These are phyloP conservation scores for Spizaetus ornatus DNA, from an alignment of 2,113 vertebrate genomes.

Conservation along the genomic window DNA sequence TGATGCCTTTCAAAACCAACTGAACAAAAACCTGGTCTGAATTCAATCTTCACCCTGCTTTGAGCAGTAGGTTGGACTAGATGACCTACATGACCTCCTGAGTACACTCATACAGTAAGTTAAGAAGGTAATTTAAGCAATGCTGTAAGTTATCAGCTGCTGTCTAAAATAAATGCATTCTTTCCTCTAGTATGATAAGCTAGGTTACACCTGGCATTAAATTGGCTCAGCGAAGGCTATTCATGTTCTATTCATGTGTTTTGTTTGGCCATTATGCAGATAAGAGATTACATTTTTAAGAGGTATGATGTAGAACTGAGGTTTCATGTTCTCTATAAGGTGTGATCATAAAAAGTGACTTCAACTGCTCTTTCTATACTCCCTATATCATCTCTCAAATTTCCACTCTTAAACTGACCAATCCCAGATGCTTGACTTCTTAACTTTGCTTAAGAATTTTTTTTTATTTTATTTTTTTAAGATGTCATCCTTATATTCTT, in stretches of 20 bases:
- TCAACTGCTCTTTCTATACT: not conserved
- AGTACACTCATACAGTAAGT: no score
- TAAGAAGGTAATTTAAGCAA: not conserved
- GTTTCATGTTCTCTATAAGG: not conserved
- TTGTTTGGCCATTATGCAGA: not conserved
- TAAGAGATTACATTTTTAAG: not conserved
- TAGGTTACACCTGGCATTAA: not conserved
- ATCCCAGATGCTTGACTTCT: not conserved
- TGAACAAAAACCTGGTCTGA: not conserved
- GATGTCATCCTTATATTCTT: not conserved
- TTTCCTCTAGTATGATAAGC: not conserved
- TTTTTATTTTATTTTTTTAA: not conserved
- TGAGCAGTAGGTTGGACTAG: not conserved
- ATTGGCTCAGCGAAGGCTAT: not conserved
- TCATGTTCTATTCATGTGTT: not conserved
- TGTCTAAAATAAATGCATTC: not conserved
- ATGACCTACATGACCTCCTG: not conserved
- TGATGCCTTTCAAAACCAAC: not conserved
- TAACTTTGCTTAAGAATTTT: not conserved
- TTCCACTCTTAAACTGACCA: not conserved
- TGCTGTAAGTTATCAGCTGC: fast-evolving
- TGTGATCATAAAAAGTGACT: not conserved
- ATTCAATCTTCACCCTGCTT: not conserved
- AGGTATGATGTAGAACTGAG: not conserved
- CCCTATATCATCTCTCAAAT: not conserved